Percentiles rank a stretch among this genome's conserved stretches.
phyloP scores from a whole-genome alignment of 2,888 invertebrate species.

The Apamea anceps region DNA sequence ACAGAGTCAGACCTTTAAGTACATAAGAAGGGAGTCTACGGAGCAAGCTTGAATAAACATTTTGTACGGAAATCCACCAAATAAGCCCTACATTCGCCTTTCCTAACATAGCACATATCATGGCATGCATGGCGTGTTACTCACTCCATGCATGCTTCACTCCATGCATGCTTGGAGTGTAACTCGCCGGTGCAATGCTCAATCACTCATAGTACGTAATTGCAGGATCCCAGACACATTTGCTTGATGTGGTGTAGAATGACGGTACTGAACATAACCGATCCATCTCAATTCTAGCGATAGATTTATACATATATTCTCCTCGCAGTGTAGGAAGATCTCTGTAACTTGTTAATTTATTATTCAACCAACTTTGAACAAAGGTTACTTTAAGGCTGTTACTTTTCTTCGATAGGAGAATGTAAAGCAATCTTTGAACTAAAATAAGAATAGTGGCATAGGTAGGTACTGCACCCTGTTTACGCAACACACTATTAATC shows the following conservation, averaged over 20 bases:
- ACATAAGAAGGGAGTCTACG: background rate
- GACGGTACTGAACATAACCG: background rate
- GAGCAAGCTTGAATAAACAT: background rate
- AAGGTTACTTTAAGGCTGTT: too few relatives aligned
- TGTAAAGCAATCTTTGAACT: background rate
- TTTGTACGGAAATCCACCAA: background rate
- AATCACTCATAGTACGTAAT: constrained; percentile 26
- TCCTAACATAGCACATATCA: constrained; percentile 14
- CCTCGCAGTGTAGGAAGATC: background rate
- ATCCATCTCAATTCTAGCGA: background rate
- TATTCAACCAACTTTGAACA: background rate
- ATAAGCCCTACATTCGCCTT: background rate
- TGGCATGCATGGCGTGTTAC: constrained; percentile 10
- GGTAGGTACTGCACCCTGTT: background rate
- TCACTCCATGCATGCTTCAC: constrained; percentile 6
- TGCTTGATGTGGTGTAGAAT: constrained; percentile 11
- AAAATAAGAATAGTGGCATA: background rate
- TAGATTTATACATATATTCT: background rate
- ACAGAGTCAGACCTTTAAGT: background rate
- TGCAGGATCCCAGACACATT: constrained; percentile 29
- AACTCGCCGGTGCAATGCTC: constrained; percentile 18
- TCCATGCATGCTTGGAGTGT: constrained; percentile 7
- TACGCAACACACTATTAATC: too few relatives aligned
- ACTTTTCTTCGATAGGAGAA: background rate
- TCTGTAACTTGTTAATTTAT: background rate